phyloP scores from a whole-genome alignment of 1,140 invertebrate species.

The Patella vulgata region DNA sequence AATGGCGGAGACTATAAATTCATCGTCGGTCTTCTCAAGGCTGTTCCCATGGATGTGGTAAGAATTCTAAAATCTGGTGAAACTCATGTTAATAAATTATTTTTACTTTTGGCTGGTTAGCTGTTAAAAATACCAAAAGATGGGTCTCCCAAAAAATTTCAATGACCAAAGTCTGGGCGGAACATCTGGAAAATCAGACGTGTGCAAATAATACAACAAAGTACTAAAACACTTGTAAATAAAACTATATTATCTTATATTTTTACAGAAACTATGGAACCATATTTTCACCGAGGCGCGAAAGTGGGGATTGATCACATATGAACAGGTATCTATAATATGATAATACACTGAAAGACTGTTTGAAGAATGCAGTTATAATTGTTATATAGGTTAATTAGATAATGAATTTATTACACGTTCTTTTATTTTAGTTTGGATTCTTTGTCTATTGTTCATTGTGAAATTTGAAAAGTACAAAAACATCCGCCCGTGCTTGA shows the following conservation, averaged over 20 bases:
- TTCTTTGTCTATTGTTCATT: not conserved
- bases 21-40: slow-evolving; percentile 17
- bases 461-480: not conserved
- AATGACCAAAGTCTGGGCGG: not conserved
- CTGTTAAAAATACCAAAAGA: not conserved
- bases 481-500: not conserved
- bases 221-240: not conserved
- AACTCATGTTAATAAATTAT: no score
- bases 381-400: no score
- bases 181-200: not conserved
- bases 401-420: no score
- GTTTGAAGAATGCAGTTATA: no score
- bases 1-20: slow-evolving; percentile 47
- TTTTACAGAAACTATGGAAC: slow-evolving; percentile 41
- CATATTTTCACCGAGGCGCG: slow-evolving; percentile 33
- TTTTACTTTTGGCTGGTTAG: not conserved
- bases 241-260: not conserved
- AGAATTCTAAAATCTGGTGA: not conserved
- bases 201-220: not conserved
- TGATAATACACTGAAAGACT: not conserved
- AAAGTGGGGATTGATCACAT: slow-evolving; percentile 43
- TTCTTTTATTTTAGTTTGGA: no score
- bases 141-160: not conserved
- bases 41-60: slow-evolving; percentile 30
- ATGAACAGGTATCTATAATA: slow-evolving; percentile 42